Evolutionary conservation across 2,888 invertebrate genomes (phyloP).

Genomic region (Agrotis ipsilon): DNA sequence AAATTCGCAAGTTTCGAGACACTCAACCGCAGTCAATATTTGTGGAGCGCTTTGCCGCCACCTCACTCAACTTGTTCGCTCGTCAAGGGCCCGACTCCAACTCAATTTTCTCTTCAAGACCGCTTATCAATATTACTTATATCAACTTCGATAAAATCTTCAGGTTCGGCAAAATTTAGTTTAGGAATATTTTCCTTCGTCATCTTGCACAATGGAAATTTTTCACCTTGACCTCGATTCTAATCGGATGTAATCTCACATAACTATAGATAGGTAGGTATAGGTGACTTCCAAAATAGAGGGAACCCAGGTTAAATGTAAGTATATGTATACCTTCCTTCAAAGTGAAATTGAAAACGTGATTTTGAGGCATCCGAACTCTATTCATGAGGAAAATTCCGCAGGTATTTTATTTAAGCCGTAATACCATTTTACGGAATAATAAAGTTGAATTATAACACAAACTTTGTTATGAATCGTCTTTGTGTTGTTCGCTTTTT

Average conservation of each 20-base stretch:
- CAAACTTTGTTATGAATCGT: slow-evolving; percentile 27
- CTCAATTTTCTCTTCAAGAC: slow-evolving; percentile 77
- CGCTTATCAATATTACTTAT: slow-evolving; percentile 78
- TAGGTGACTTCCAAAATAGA: slow-evolving; percentile 31
- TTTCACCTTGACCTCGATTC: slow-evolving; percentile 27
- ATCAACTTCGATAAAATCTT: slow-evolving; percentile 71
- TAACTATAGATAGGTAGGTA: too few species aligned
- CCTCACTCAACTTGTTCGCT: slow-evolving; percentile 71
- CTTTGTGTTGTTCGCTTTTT: slow-evolving; percentile 14
- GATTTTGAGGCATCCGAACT: slow-evolving; percentile 39
- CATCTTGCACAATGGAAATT: slow-evolving; percentile 45
- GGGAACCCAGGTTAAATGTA: slow-evolving; percentile 36
- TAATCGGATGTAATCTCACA: slow-evolving; percentile 49
- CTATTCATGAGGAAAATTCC: slow-evolving; percentile 39
- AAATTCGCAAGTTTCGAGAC: slow-evolving; percentile 73
- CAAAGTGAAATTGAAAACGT: slow-evolving; percentile 46
- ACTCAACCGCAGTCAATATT: slow-evolving; percentile 79
- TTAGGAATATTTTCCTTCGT: slow-evolving; percentile 52
- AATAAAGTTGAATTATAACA: slow-evolving; percentile 31
- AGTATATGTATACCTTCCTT: slow-evolving; percentile 12
- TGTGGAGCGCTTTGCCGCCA: slow-evolving; percentile 75
- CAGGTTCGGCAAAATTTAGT: slow-evolving; percentile 59
- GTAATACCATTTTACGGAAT: slow-evolving; percentile 29
- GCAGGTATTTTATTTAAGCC: slow-evolving; percentile 25
- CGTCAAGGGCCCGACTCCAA: slow-evolving; percentile 72